phyloP scores from a whole-genome alignment of 2,888 invertebrate genomes.

The Scaptomyza cyrtandrae region DNA sequence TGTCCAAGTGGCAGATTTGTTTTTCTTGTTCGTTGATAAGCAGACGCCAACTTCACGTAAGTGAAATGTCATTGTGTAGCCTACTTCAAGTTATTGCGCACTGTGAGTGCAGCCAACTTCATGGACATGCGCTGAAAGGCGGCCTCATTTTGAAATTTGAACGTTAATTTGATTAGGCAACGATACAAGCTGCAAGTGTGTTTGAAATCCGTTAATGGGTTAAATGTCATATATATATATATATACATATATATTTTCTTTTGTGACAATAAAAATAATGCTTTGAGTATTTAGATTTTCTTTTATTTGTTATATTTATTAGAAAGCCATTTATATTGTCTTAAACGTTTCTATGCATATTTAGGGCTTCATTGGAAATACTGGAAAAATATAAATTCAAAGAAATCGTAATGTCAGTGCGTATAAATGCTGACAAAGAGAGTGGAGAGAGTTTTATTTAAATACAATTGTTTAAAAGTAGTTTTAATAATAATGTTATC shows the following conservation, averaged over 20 bases:
- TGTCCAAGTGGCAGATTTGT: not conserved
- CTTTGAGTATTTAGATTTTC: not conserved
- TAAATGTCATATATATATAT: too few relatives aligned
- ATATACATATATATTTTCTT: not conserved
- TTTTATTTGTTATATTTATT: not conserved
- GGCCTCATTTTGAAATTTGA: constrained; percentile 16
- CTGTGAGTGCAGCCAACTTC: constrained; percentile 37
- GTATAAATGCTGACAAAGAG: not conserved
- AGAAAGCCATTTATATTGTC: not conserved
- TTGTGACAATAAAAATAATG: not conserved
- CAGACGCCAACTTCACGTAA: constrained; percentile 8
- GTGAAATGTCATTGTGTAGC: constrained; percentile 11
- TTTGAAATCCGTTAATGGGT: too few relatives aligned
- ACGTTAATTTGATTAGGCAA: constrained; percentile 47
- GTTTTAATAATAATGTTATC: constrained; percentile 3
- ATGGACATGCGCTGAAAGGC: constrained; percentile 11
- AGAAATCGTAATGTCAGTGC: not conserved
- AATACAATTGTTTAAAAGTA: not conserved
- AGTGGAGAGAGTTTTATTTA: not conserved
- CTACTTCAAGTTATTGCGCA: constrained; percentile 8
- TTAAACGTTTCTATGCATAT: not conserved
- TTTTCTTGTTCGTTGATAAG: constrained; percentile 6
- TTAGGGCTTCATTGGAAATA: constrained; percentile 2
- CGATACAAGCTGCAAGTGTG: not conserved
- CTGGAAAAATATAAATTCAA: not conserved